These are phyloP conservation scores for Danio kyathit DNA, from an alignment of 2,797 vertebrate species.

Conservation along the genomic window DNA sequence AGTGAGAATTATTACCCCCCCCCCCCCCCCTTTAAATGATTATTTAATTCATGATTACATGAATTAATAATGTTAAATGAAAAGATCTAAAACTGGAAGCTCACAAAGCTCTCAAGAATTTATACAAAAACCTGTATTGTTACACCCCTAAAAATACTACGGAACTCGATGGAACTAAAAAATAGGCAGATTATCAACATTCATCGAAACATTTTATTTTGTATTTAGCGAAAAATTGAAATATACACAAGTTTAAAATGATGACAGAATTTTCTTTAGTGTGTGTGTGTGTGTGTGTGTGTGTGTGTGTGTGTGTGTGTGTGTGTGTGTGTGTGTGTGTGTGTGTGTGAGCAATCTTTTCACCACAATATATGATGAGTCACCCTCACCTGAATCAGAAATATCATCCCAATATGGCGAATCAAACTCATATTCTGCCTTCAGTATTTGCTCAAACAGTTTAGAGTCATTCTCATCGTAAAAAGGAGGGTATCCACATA, in stretches of 20 bases:
- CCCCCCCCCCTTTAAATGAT: too few relatives aligned
- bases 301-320: too few relatives aligned
- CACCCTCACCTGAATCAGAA: conserved; percentile 89
- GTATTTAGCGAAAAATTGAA: too few relatives aligned
- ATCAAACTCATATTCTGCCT: conserved; percentile 97
- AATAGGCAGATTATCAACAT: background rate
- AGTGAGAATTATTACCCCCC: too few relatives aligned
- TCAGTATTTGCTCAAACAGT: conserved; percentile 98
- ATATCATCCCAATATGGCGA: conserved; percentile 99
- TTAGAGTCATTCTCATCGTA: conserved; percentile 99
- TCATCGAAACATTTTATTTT: background rate
- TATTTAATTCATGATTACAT: too few relatives aligned
- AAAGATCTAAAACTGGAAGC: too few relatives aligned
- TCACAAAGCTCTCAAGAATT: too few relatives aligned
- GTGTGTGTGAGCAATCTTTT: too few relatives aligned
- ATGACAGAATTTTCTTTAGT: background rate
- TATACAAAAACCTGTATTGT: too few relatives aligned
- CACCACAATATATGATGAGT: background rate
- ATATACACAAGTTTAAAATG: background rate
- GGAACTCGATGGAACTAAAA: background rate
- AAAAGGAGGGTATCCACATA: conserved; percentile 98
- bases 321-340: too few relatives aligned
- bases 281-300: too few relatives aligned
- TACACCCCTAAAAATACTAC: background rate
- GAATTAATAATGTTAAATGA: too few relatives aligned